Base-by-base conservation (phyloP, 2,797 vertebrate species). In the Emydoidea blandingii region DNA sequence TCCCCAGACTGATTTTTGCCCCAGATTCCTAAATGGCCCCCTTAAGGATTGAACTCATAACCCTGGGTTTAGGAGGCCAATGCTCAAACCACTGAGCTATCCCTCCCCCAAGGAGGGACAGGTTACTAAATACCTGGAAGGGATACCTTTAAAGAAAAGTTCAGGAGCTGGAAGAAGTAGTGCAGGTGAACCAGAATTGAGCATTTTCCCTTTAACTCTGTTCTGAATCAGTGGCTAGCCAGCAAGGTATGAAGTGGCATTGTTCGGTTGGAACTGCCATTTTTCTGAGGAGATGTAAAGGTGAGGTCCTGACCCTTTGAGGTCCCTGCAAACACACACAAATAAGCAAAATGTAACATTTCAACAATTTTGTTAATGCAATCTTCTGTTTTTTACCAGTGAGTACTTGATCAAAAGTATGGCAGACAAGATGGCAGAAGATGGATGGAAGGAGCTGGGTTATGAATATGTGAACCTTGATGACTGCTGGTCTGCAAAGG, bases 381-480 rank as follows among this genome's bases (percentile, higher is more conserved):
- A 0, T 27, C 57, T 62, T 59, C 65, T n/a, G 4, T 84, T 23
- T 50, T 5, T 87, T 52, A n/a, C 54, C 90, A 97, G 97, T 54
- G 96, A 97, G 76, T 14, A 44, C 34, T 82, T 97, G 84, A 93
- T 97, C 47, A 96, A 87, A 86, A 49, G 57, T 3, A 97, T 97
- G 90, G 97, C 95, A 3, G 96, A 97, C 87, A 84, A 90, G 52
- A 52, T 97, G 81, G 96, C 86, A 11, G 83, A 85, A 6, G 92
- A 96, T 19, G 96, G 97, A 21, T 97, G 97, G 97, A 91, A 87
- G 49, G 81, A 94, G 9, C 89, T 97, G 15, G 97, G 96, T 23
- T 97, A 97, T 52, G 41, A 91, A 5, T 97, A 97, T 27, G 12
- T 97, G 34, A 96, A 92, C 87, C 94, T 97, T 76, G 96, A 97